Conservation (phyloP, 2,113 vertebrate species). For the Pterophyllum scalare region DNA sequence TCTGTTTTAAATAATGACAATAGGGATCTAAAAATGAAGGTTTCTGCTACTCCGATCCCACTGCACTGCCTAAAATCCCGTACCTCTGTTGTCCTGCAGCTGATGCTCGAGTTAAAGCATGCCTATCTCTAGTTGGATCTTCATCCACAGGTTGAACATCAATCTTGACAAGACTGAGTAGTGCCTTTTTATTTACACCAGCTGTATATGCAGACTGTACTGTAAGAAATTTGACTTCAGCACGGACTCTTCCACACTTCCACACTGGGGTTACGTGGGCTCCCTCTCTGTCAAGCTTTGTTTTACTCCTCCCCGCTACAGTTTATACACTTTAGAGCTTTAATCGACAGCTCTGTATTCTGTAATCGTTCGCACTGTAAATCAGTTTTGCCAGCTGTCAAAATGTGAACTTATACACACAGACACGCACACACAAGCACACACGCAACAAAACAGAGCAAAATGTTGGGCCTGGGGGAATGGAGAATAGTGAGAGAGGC, state of each 20-base stretch:
- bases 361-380: conserved; percentile 18
- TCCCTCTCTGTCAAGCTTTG: not conserved
- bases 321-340: not conserved
- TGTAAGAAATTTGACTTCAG: not conserved
- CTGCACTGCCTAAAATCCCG: not conserved
- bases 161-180: not conserved
- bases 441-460: not conserved
- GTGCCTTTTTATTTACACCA: not conserved
- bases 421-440: not conserved
- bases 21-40: not conserved
- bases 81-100: not conserved
- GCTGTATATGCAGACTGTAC: not conserved
- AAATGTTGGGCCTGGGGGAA: conserved; percentile 34
- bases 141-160: not conserved
- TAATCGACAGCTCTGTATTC: not conserved
- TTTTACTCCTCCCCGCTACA: not conserved
- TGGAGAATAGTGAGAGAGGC: conserved; percentile 28
- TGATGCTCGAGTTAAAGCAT: not conserved
- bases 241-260: not conserved
- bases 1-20: conserved; percentile 10
- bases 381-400: conserved; percentile 12
- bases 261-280: not conserved
- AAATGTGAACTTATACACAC: not conserved
- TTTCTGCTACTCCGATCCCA: not conserved
- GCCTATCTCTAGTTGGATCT: not conserved